phyloP scores from a whole-genome alignment of 2,797 vertebrate species.

The Tiaroga cobitis region DNA sequence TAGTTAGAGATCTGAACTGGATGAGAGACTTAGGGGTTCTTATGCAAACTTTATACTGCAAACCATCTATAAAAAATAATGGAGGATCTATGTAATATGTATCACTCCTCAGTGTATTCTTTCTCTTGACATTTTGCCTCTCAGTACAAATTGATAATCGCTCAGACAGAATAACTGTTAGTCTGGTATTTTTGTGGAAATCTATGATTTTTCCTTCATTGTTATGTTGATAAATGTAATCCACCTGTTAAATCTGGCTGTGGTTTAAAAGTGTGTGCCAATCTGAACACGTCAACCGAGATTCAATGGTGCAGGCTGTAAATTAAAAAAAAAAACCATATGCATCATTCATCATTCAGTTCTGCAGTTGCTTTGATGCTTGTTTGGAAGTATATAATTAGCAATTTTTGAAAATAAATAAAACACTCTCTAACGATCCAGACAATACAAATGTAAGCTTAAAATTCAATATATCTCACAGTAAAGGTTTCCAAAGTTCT shows the following conservation, averaged over 20 bases:
- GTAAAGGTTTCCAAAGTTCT: neutral
- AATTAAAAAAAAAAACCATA: neutral
- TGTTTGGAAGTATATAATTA: neutral
- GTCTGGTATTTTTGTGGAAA: constrained; percentile 42
- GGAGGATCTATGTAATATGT: neutral
- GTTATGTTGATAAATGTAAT: constrained; percentile 38
- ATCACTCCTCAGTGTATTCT: neutral
- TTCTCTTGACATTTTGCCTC: neutral
- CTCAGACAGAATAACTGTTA: constrained; percentile 3
- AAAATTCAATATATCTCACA: neutral
- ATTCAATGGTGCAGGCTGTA: neutral
- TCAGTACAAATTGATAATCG: constrained; percentile 4
- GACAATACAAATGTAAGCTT: neutral
- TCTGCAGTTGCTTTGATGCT: neutral
- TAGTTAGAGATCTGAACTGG: neutral
- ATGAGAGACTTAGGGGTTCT: neutral
- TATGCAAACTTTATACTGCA: neutral
- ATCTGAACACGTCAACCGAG: constrained; percentile 16
- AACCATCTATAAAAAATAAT: neutral
- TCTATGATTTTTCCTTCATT: constrained; percentile 7
- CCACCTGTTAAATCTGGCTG: constrained; percentile 45
- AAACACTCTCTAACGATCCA: neutral
- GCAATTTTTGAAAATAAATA: neutral
- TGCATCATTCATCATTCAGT: neutral
- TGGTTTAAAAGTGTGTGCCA: neutral